These are phyloP conservation scores for Cryptocephalus primarius DNA, from an alignment of 2,888 invertebrate species.

Conservation along the genomic window DNA sequence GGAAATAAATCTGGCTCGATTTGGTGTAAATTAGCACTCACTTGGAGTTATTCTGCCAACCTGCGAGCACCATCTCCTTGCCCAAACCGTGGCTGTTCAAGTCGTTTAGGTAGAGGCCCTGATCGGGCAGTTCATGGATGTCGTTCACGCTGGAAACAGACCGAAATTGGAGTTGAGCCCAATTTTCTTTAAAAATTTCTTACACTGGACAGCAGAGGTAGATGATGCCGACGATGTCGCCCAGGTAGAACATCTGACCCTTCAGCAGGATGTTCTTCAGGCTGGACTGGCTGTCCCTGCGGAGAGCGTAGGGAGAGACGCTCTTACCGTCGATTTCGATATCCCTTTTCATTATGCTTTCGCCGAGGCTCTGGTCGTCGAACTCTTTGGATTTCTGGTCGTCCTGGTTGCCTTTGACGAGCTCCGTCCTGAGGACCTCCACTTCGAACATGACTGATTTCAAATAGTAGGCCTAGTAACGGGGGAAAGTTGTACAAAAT, in stretches of 20 bases:
- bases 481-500: conserved; percentile 14
- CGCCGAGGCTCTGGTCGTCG: conserved; percentile 9
- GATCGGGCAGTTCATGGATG: conserved; percentile 68
- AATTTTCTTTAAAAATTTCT: conserved; percentile 30
- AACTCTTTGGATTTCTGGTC: conserved; percentile 4
- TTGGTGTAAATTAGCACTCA: conserved; percentile 20
- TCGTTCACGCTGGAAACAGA: conserved; percentile 56
- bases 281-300: conserved; percentile 43
- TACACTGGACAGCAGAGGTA: conserved; percentile 84
- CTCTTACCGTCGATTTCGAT: conserved; percentile 29
- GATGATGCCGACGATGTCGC: conserved; percentile 69
- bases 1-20: background rate
- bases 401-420: conserved; percentile 14
- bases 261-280: conserved; percentile 64
- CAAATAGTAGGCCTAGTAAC: conserved; percentile 56
- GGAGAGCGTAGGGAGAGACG: conserved; percentile 29
- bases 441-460: conserved; percentile 78
- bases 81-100: conserved; percentile 78
- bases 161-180: too few species aligned
- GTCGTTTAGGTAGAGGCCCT: conserved; percentile 71
- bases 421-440: conserved; percentile 51
- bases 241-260: conserved; percentile 76
- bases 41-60: conserved; percentile 76
- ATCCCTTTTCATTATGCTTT: conserved; percentile 15
- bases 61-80: conserved; percentile 69